These are phyloP conservation scores for Trinorchestia longiramus DNA, from an alignment of 1,140 invertebrate genomes.

Conservation along the genomic window DNA sequence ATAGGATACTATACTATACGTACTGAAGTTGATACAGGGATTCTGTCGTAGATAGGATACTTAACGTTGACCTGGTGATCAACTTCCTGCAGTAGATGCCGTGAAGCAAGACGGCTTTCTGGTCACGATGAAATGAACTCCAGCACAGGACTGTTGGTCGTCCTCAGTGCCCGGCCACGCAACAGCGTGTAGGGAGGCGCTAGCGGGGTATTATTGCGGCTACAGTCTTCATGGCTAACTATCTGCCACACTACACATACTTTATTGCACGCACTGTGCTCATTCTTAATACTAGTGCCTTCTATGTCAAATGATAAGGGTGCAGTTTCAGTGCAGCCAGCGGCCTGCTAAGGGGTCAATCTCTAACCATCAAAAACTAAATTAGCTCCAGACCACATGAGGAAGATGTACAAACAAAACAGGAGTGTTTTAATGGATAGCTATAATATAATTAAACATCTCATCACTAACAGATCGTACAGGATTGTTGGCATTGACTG, in stretches of 20 bases:
- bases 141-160: neutral
- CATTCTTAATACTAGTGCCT: neutral
- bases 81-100: too few species aligned
- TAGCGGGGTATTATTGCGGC: constrained; percentile 34
- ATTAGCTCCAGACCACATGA: neutral
- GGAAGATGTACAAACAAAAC: neutral
- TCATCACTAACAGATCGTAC: neutral
- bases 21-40: too few species aligned
- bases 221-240: constrained; percentile 26
- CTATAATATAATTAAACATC: neutral
- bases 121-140: neutral
- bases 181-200: neutral
- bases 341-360: neutral
- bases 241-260: constrained; percentile 30
- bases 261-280: constrained; percentile 27
- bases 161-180: neutral
- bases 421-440: neutral
- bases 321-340: neutral
- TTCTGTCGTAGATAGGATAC: too few species aligned
- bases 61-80: too few species aligned
- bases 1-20: too few species aligned
- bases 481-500: neutral
- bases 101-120: neutral
- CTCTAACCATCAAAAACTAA: neutral
- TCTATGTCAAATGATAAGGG: constrained; percentile 1